Evolutionary conservation across 2,888 invertebrate genomes (phyloP).

Genomic region (Listrodromus nycthemerus): DNA sequence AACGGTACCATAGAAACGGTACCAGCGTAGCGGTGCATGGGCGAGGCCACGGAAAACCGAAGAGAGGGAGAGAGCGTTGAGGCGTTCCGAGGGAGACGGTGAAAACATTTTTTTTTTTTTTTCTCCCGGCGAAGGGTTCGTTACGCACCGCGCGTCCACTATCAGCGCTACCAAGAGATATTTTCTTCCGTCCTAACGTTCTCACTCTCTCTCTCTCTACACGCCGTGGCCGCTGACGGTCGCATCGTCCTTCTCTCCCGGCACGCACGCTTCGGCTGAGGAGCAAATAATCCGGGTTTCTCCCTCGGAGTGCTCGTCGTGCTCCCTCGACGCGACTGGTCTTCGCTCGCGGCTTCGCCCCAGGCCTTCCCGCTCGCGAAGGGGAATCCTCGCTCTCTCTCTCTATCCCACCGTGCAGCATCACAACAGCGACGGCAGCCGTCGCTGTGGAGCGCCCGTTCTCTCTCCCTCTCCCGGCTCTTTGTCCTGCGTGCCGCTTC

Average conservation of each 20-base stretch:
- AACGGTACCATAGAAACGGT: slow-evolving; percentile 84
- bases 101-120: slow-evolving; percentile 1
- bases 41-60: slow-evolving; percentile 51
- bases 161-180: slow-evolving; percentile 63
- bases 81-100: slow-evolving; percentile 7
- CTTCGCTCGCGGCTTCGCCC: slow-evolving; percentile 43
- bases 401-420: too few species aligned
- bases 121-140: slow-evolving; percentile 59
- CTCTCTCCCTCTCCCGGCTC: slow-evolving; percentile 48
- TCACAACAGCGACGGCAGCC: slow-evolving; percentile 4
- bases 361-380: slow-evolving; percentile 48
- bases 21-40: slow-evolving; percentile 74
- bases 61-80: slow-evolving; percentile 1
- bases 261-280: slow-evolving; percentile 46
- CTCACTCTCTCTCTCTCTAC: slow-evolving; percentile 27
- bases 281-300: slow-evolving; percentile 65
- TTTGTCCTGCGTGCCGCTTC: slow-evolving; percentile 67
- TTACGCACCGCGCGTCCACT: slow-evolving; percentile 55
- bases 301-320: slow-evolving; percentile 55
- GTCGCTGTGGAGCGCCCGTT: slow-evolving; percentile 25
- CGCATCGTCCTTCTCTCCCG: slow-evolving; percentile 8
- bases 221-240: not conserved
- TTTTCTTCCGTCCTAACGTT: slow-evolving; percentile 28
- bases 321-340: slow-evolving; percentile 56
- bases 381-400: slow-evolving; percentile 36